These are phyloP conservation scores for Tragopan temminckii DNA, from an alignment of 2,797 vertebrate genomes.

Conservation along the genomic window DNA sequence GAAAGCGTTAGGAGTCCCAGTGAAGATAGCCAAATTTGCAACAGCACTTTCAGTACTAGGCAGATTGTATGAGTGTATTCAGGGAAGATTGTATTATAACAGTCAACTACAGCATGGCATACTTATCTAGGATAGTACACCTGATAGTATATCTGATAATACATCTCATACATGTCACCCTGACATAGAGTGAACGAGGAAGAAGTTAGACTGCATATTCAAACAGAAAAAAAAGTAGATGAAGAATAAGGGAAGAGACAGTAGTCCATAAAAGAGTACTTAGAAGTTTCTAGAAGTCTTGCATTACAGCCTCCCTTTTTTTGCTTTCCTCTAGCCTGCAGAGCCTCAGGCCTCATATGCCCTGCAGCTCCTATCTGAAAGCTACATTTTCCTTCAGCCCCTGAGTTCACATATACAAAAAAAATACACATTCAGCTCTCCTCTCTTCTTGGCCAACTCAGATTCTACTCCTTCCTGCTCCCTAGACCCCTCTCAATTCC, in stretches of 20 bases:
- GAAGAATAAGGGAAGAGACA: not conserved
- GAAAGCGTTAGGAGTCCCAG: not conserved
- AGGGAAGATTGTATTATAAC: not conserved
- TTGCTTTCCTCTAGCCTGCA: not conserved
- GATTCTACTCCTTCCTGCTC: not conserved
- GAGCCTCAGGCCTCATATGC: fast-evolving
- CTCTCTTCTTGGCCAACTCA: not conserved
- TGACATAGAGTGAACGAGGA: not conserved
- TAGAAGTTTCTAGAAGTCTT: not conserved
- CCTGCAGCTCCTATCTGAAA: not conserved
- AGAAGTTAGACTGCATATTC: not conserved
- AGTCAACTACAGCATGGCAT: not conserved
- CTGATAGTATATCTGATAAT: not conserved
- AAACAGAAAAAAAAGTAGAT: not conserved
- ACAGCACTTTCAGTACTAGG: not conserved
- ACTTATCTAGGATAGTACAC: not conserved
- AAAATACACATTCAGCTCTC: not conserved
- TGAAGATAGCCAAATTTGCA: not conserved
- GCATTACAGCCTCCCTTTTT: not conserved
- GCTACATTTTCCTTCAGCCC: not conserved
- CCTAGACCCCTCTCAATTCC: not conserved
- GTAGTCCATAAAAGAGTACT: not conserved
- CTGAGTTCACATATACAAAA: not conserved
- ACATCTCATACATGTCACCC: not conserved
- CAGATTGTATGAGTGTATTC: not conserved